These are phyloP conservation scores for Hormaphis cornu DNA, from an alignment of 1,140 invertebrate species.

Conservation along the genomic window DNA sequence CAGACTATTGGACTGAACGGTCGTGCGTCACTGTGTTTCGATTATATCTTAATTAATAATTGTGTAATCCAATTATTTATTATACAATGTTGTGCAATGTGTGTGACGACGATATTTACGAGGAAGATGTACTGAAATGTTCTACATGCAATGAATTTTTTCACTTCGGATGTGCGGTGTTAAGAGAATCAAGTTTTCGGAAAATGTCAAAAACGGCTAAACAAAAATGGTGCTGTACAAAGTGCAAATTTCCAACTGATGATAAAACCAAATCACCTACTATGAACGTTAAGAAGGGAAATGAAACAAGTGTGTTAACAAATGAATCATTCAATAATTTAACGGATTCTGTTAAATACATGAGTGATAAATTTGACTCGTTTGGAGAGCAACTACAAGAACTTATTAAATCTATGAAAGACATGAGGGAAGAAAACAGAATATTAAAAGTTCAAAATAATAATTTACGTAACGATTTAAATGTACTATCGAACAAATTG, in stretches of 20 bases:
- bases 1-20: too few species aligned
- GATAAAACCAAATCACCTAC: background rate
- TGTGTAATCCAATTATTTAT: too few species aligned
- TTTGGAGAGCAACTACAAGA: constrained; percentile 4
- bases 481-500: background rate
- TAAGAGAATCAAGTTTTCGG: too few species aligned
- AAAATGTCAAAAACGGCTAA: background rate
- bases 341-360: background rate
- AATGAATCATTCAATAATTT: background rate
- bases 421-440: background rate
- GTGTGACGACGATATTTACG: too few species aligned
- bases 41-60: too few species aligned
- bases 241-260: background rate
- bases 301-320: background rate
- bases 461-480: background rate
- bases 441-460: background rate
- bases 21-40: too few species aligned
- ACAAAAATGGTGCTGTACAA: background rate
- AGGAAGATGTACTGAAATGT: too few species aligned
- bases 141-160: too few species aligned
- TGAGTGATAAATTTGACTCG: background rate
- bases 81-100: too few species aligned
- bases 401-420: background rate
- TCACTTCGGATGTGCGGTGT: too few species aligned
- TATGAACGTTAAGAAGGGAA: background rate